Base-by-base conservation (phyloP, 2,797 vertebrate species). In the Peromyscus eremicus region DNA sequence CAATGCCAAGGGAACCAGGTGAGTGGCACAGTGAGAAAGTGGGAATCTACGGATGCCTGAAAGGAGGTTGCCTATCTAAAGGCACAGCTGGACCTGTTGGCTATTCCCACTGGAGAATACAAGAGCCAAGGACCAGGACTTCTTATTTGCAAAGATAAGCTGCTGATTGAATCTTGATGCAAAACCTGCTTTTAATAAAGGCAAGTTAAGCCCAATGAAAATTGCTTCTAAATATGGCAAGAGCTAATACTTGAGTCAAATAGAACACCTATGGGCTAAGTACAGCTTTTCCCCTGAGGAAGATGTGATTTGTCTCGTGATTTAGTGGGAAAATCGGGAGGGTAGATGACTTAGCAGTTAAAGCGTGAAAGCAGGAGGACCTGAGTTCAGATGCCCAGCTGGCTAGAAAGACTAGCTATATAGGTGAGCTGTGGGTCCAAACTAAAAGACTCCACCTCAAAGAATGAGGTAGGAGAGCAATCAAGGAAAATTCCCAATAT, bases 191-290 rank as follows among this genome's bases (percentile, higher is more conserved):
- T 77, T 93, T 91, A 85, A 90, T 57, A 87, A 0, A 94, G 34
- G 29, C 62, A 85, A 96, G 34, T 79, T 77, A 94, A 91, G 25
- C 27, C 84, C 70, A 76, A 96, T 66, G 79, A 89, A 97, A 92
- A 55, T 14, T 68, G 77, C 25, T 89, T 82, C 92, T 79, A 89
- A 92, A 92, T 9, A 68, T 25, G 52, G 75, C 89, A 29, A 81
- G 77, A 85, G 34, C 60, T 76, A 86, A 92, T 29, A 73, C 27
- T 68, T 55, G 14, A 92, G 32, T 60, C n/a, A 92, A 93, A 85
- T 27, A 81, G 92, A 91, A 75, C 17, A 84, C 49, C 68, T 71
- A 49, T 60, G 77, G 32, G 57, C 37, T 68, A 16, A n/a, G 88
- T 57, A 46, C 79, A 85, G 76, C 73, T 91, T 92, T 77, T 43